Base-by-base conservation (phyloP, 2,888 invertebrate genomes). In the Drosophila mulleri region DNA sequence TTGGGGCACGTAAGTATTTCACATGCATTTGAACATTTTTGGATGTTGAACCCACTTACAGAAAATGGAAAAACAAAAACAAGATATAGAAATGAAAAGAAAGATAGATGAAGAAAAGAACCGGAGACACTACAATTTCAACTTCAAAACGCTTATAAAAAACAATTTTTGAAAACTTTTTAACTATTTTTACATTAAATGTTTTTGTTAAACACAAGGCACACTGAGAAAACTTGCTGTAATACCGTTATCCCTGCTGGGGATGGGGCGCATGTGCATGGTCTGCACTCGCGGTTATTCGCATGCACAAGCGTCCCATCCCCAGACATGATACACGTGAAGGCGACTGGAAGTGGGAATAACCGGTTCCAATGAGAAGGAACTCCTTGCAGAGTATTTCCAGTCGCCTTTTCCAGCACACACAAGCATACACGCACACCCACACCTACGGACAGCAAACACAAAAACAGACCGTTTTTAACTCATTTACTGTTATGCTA, bases 101-200 rank as follows among this genome's bases (percentile, higher is more conserved):
- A 70, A 59, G 47, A 54, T 45, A 53, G 18, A 39, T 57, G 54
- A 61, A 29, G 44, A 23, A 57, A 71, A 56, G 18, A 42, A 77
- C 67, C 72, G 75, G 77, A 78, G 77, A 84, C 82, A 89, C 76
- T 89, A 87, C 89, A 88, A 88, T 89, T 87, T 90, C 85, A 89
- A 90, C 88, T 88, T 87, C 75, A 90, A 86, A 87, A 80, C 89
- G 89, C 89, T 90, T 88, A 87, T 88, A 87, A 77, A 84, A 86
- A 81, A 83, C 71, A 77, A 90, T 89, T 89, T 85, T 86, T 79
- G 70, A 89, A 80, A 65, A 70, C 67, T 90, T 87, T 90, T 70
- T 71, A 86, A 80, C 63, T 88, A 72, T 83, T 89, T 88, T 88
- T 83, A 88, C 78, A 75, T 86, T 85, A 82, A 26, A 68, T 75